Evolutionary conservation across 1,140 invertebrate genomes (phyloP), one percentile per base, ranked within the genome.

Genomic region (Drosophila sturtevanti): DNA sequence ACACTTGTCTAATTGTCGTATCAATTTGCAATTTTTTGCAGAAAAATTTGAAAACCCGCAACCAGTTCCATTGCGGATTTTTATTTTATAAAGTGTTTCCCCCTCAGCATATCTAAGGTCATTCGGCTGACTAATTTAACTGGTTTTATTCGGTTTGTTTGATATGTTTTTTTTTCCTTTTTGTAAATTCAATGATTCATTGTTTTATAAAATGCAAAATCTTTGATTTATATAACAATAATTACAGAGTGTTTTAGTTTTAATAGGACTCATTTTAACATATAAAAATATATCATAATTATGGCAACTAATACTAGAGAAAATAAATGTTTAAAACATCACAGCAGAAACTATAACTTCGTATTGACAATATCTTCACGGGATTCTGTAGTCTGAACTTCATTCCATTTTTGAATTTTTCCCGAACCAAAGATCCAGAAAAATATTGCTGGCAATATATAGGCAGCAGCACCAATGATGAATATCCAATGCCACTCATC

Each of bases 401-500:
- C 94, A 80, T 96, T 95, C 95, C 95, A 96, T 2, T 93, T 90
- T 86, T 95, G 95, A 22, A 94, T 94, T 52, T 94, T 93, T 0
- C 93, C 94, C 0, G 95, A 95, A 12, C 95, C 95, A 41, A 95
- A 95, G 1, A 95, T 31, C 89, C 95, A 95, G 89, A 95, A 96
- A 27, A 95, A 92, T 11, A 95, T 10, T 1, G 95, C 95, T 3
- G 95, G 94, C 0, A 95, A 93, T 11, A 94, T 92, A 77, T 97
- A 97, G 0, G 96, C 93, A 4, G 91, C 93, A 0, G 95, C 94
- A 1, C 95, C 95, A 22, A 96, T 95, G 77, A 95, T 94, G 86
- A 97, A 97, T 41, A 97, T 94, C 21, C 94, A 93, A 35, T 95
- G 94, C 97, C 97, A 98, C 78, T 96, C 94, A 63, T 94, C 94